Percentiles rank a stretch among this genome's conserved stretches.
phyloP scores from a whole-genome alignment of 2,797 vertebrate genomes.

The Hippopotamyrus pictus region DNA sequence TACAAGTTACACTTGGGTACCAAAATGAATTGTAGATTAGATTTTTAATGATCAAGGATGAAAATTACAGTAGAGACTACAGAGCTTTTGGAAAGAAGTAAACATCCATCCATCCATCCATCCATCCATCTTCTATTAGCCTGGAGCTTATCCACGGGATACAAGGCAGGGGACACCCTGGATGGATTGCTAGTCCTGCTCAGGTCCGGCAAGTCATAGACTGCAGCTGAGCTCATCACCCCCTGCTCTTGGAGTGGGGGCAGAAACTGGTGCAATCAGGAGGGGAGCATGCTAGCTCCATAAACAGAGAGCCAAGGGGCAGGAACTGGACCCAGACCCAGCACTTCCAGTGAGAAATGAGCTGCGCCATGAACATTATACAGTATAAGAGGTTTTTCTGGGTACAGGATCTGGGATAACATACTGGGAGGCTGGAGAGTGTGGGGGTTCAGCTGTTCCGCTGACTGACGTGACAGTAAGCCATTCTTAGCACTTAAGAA shows the following conservation, averaged over 20 bases:
- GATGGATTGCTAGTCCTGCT: neutral
- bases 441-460: neutral
- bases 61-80: neutral
- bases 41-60: neutral
- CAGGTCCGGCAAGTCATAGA: neutral
- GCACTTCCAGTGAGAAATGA: neutral
- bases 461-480: conserved; percentile 27
- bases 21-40: neutral
- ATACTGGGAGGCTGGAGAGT: neutral
- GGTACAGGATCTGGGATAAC: neutral
- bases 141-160: neutral
- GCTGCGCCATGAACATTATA: neutral
- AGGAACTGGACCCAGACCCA: neutral
- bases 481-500: conserved; percentile 19
- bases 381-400: neutral
- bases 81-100: neutral
- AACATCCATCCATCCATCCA: neutral
- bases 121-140: neutral
- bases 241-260: neutral
- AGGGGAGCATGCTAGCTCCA: neutral
- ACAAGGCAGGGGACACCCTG: neutral
- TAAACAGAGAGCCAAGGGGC: neutral
- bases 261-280: neutral
- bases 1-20: neutral
- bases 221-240: neutral